Base-by-base conservation (phyloP, 2,888 invertebrate genomes). In the Hypomecis punctinalis region DNA sequence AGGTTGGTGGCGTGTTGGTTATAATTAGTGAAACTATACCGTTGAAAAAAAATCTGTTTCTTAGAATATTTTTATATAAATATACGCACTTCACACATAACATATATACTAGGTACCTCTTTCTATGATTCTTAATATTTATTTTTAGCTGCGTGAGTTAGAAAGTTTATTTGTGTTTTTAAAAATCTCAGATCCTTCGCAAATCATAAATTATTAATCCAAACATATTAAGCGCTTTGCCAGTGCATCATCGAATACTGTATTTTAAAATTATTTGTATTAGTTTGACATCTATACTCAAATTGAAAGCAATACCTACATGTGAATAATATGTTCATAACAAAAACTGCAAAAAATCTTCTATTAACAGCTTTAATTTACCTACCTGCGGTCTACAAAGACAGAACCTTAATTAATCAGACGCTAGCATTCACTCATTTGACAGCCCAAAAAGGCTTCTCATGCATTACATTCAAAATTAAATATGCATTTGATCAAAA, bases 401-500 rank as follows among this genome's bases (percentile, higher is more conserved):
- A 40, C 36, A 13, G 52, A 57, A 61, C 37, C 43, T 45, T 58
- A 66, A 61, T 66, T 66, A 61, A 61, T 65, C 57, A 66, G 45
- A 13, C n/a, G n/a, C 55, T 37, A 55, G 53, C 48, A 66, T 66
- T 63, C 59, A 66, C 51, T 37, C 51, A 51, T 51, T 43, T 62
- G 59, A 63, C 59, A 60, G 43, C 47, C 47, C 56, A 66, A 66
- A 55, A 66, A 58, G 56, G 51, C 52, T 42, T 53, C 46, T 55
- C 54, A 45, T 56, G 55, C 59, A 43, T 54, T 48, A 40, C 47
- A 56, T 42, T 61, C 11, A 48, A 58, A 58, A 43, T 23, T 40
- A 52, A 61, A 45, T 39, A 57, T 60, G 60, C 66, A 56, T 62
- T 58, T 7, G 70, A 59, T 55, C 73, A 72, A 78, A 74, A 79